These are phyloP conservation scores for Petrophora chlorosata DNA, from an alignment of 2,888 invertebrate species.

Conservation along the genomic window DNA sequence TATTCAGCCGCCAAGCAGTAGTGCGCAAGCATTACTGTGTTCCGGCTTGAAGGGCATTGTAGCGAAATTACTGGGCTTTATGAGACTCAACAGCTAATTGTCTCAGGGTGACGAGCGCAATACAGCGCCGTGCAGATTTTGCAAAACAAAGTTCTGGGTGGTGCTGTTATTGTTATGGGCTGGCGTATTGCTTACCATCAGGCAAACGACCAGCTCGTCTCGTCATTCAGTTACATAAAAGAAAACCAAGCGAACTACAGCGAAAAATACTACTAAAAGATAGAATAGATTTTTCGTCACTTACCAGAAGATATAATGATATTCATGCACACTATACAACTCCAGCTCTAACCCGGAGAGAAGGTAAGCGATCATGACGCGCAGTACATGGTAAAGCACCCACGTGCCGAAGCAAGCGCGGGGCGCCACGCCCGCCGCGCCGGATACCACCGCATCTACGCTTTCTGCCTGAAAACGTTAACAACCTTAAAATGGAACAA, in stretches of 20 bases:
- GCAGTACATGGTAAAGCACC: constrained; percentile 96
- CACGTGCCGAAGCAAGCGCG: constrained; percentile 95
- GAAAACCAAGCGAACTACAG: not conserved
- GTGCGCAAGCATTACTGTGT: no score
- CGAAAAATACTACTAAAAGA: not conserved
- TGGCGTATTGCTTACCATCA: no score
- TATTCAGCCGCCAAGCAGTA: no score
- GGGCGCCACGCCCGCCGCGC: constrained; percentile 55
- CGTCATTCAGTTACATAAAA: no score
- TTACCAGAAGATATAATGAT: constrained; percentile 97
- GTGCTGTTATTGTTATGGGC: no score
- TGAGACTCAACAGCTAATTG: no score
- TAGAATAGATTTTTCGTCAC: constrained; percentile 31
- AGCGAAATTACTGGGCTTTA: no score
- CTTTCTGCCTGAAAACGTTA: constrained; percentile 88
- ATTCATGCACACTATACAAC: constrained; percentile 97
- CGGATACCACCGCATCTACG: constrained; percentile 87
- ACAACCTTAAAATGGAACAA: not conserved
- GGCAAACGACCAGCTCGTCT: no score
- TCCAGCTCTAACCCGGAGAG: constrained; percentile 97
- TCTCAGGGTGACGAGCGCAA: no score
- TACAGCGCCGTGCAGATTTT: no score
- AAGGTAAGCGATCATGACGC: constrained; percentile 96
- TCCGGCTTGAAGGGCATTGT: no score
- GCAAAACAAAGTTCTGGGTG: no score